phyloP scores from a whole-genome alignment of 2,888 invertebrate genomes.

The Aphidius colemani region DNA sequence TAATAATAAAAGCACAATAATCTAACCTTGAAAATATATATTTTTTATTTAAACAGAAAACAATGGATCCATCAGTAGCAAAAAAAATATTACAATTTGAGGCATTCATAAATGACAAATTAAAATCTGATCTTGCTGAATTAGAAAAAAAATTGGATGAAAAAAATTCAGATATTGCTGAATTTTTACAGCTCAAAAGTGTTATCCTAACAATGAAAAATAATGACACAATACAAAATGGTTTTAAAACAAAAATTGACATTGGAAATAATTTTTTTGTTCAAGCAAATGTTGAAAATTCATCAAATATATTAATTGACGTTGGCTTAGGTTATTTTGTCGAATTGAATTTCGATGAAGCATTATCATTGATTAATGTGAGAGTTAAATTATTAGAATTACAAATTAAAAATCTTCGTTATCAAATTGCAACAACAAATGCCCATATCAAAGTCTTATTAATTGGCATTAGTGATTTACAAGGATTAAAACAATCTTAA shows the following conservation, averaged over 20 bases:
- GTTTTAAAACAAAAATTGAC: constrained; percentile 74
- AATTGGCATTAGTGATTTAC: constrained; percentile 70
- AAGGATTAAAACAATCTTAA: constrained; percentile 46
- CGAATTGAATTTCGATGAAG: constrained; percentile 75
- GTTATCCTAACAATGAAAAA: constrained; percentile 70
- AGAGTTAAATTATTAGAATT: constrained; percentile 70
- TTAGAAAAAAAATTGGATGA: constrained; percentile 66
- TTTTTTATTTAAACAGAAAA: constrained; percentile 1
- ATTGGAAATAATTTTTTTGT: constrained; percentile 85
- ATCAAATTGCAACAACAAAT: constrained; percentile 73
- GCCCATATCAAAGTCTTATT: constrained; percentile 80
- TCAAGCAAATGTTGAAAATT: constrained; percentile 73
- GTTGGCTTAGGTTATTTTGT: constrained; percentile 78
- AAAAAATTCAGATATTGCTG: constrained; percentile 71
- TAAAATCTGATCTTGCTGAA: constrained; percentile 72
- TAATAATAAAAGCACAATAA: neutral
- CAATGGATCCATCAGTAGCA: constrained; percentile 43
- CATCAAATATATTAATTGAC: constrained; percentile 71
- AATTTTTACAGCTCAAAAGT: constrained; percentile 75
- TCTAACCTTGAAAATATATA: neutral
- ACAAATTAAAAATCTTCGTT: constrained; percentile 67
- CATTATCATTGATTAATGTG: constrained; percentile 71
- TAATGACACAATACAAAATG: constrained; percentile 63
- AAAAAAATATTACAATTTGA: constrained; percentile 64
- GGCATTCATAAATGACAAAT: constrained; percentile 76